phyloP scores from a whole-genome alignment of 2,888 invertebrate species.

The Coenonympha arcania region DNA sequence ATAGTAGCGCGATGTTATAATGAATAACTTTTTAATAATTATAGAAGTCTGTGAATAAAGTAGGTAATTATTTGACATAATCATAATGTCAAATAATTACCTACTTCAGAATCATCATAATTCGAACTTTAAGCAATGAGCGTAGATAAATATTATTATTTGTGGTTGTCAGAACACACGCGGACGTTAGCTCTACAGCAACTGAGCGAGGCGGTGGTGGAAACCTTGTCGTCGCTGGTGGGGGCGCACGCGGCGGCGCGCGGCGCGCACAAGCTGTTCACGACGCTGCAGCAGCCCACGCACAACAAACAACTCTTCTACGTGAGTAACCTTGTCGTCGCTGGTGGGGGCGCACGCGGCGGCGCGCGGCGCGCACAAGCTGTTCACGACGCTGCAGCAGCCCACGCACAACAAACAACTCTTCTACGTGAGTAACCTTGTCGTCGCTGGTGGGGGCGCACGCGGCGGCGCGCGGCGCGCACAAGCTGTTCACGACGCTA shows the following conservation, averaged over 20 bases:
- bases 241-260: constrained; percentile 88
- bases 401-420: neutral
- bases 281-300: constrained; percentile 86
- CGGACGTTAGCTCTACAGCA: constrained; percentile 79
- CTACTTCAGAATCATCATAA: no score
- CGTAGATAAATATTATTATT: neutral
- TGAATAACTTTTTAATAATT: no score
- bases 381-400: neutral
- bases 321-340: constrained; percentile 42
- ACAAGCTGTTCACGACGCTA: constrained; percentile 88
- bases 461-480: constrained; percentile 86
- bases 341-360: no score
- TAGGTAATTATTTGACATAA: no score
- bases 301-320: constrained; percentile 94
- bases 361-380: constrained; percentile 71
- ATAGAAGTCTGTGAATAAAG: no score
- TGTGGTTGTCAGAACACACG: constrained; percentile 70
- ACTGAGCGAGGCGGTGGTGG: constrained; percentile 82
- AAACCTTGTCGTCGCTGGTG: constrained; percentile 86
- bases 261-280: constrained; percentile 89
- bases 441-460: constrained; percentile 89
- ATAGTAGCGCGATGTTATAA: no score
- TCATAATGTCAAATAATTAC: no score
- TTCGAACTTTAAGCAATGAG: no score
- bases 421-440: constrained; percentile 72